Conservation (phyloP, 1,140 invertebrate genomes). For the Ylistrum balloti region DNA sequence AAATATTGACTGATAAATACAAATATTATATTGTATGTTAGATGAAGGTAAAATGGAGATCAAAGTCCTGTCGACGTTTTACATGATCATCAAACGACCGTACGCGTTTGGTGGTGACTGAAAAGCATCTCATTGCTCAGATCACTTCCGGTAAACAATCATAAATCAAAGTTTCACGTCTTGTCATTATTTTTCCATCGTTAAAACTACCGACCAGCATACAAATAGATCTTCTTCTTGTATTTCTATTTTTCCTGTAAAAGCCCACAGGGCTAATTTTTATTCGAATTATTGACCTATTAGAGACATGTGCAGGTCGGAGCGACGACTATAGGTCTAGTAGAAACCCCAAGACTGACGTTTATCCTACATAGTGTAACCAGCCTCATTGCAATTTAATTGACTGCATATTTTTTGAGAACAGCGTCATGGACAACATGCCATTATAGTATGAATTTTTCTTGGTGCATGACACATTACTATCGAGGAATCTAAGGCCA, state of each 20-base stretch:
- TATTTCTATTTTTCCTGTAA: neutral
- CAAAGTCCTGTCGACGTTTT: neutral
- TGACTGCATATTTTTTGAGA: constrained; percentile 33
- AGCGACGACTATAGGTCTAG: neutral
- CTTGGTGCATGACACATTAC: neutral
- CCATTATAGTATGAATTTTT: neutral
- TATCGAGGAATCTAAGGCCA: neutral
- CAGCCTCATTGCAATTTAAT: constrained; percentile 7
- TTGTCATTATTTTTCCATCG: constrained; percentile 11
- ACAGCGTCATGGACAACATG: neutral
- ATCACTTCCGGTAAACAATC: neutral
- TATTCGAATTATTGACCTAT: constrained; percentile 40
- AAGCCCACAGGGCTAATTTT: constrained; percentile 37
- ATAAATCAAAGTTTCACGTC: constrained; percentile 18
- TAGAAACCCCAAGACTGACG: neutral
- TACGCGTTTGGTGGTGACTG: neutral
- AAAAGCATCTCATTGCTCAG: neutral
- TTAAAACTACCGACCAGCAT: constrained; percentile 9
- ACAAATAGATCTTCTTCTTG: neutral
- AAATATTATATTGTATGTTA: constrained; percentile 30
- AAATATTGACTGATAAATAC: constrained; percentile 10
- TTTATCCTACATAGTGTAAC: constrained; percentile 28
- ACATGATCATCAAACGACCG: constrained; percentile 8
- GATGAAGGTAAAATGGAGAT: neutral
- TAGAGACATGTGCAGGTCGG: neutral